Evolutionary conservation across 2,888 invertebrate genomes (phyloP).

Genomic region (Smittia aterrima): DNA sequence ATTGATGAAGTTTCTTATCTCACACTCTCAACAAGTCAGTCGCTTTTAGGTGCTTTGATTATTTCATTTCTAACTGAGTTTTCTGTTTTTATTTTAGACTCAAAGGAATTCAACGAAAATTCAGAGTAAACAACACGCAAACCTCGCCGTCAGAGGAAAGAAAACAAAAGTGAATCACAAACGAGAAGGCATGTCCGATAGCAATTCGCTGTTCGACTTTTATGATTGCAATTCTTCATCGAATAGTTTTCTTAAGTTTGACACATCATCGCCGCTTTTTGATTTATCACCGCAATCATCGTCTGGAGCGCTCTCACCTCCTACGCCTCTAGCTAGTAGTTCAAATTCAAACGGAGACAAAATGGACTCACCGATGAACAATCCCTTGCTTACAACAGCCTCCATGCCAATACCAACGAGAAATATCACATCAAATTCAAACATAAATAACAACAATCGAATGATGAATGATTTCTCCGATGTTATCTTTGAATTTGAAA

Average conservation of each 20-base stretch:
- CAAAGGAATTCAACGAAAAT: background rate
- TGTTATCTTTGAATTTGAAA: constrained; percentile 51
- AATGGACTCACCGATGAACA: constrained; percentile 42
- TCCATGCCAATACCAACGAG: constrained; percentile 66
- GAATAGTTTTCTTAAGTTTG: constrained; percentile 41
- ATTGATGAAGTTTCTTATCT: too few species aligned
- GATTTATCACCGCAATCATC: constrained; percentile 36
- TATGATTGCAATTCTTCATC: constrained; percentile 42
- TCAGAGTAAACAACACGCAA: background rate
- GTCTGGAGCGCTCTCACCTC: background rate
- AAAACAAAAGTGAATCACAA: background rate
- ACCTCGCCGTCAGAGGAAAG: background rate
- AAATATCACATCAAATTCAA: constrained; percentile 34
- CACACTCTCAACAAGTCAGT: too few species aligned
- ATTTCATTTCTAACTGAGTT: too few species aligned
- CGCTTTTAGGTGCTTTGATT: too few species aligned
- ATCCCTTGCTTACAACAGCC: constrained; percentile 55
- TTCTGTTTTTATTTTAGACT: background rate
- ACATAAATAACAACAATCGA: constrained; percentile 44
- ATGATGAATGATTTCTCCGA: constrained; percentile 51
- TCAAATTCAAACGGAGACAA: constrained; percentile 35
- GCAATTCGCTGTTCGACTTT: constrained; percentile 39
- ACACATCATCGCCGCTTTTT: constrained; percentile 33
- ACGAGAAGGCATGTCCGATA: constrained; percentile 35
- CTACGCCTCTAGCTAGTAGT: constrained; percentile 24